phyloP scores from a whole-genome alignment of 2,113 vertebrate species.

The Eptatretus burgeri region DNA sequence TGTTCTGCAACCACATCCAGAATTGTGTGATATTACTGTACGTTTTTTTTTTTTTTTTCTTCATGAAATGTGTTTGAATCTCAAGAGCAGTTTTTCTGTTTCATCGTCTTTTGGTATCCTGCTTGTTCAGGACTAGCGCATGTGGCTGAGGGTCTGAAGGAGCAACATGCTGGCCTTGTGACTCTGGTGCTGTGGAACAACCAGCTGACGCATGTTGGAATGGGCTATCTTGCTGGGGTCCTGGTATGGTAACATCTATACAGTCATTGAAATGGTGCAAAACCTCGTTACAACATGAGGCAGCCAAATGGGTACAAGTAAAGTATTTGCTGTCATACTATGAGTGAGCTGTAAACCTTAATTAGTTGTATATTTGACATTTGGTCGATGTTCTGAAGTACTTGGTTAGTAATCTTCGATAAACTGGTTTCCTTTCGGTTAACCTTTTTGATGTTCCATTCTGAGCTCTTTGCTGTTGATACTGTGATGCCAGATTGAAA shows the following conservation, averaged over 20 bases:
- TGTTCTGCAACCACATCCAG: no score
- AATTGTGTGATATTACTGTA: background rate
- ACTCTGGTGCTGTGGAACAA: slow-evolving; percentile 90
- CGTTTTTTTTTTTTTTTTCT: background rate
- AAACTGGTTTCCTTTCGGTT: no score
- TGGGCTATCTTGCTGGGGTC: slow-evolving; percentile 53
- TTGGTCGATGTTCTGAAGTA: no score
- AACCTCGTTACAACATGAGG: no score
- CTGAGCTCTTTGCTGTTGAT: no score
- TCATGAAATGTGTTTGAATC: background rate
- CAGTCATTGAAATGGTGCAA: background rate
- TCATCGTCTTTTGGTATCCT: background rate
- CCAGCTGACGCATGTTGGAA: slow-evolving; percentile 69
- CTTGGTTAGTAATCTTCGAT: no score
- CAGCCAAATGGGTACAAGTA: no score
- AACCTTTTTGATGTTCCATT: no score
- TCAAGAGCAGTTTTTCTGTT: background rate
- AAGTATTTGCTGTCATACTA: no score
- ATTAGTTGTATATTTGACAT: no score
- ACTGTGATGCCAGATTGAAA: no score
- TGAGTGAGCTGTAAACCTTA: no score
- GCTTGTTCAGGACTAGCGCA: slow-evolving; percentile 37
- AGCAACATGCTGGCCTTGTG: slow-evolving; percentile 51
- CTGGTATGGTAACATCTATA: slow-evolving; percentile 25
- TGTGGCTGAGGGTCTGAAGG: slow-evolving; percentile 64